A percentile compares a stretch with the other conserved stretches of the same genome.
Evolutionary conservation across 2,113 vertebrate species (phyloP).

Genomic region (Electrona antarctica): DNA sequence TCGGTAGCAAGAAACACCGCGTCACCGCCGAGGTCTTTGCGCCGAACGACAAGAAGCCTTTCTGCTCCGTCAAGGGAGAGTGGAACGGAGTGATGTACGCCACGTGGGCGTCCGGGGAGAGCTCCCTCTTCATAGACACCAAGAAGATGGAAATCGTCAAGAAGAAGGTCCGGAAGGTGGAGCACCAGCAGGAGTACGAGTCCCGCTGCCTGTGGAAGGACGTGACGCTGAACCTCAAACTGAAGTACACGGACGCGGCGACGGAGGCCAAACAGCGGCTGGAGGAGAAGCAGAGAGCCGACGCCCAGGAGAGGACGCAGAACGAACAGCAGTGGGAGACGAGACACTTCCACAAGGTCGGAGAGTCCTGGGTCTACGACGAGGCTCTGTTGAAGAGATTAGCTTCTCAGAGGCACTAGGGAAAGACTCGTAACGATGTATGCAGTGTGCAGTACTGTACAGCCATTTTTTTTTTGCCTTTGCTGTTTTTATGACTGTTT

Average conservation of each 20-base stretch:
- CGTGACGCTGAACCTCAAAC: conserved; percentile 94
- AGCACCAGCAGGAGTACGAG: conserved; percentile 95
- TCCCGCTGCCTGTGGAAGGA: conserved; percentile 96
- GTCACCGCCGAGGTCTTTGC: conserved; percentile 95
- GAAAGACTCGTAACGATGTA: not conserved
- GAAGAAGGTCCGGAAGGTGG: conserved; percentile 96
- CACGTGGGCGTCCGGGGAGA: conserved; percentile 93
- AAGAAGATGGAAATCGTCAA: conserved; percentile 94
- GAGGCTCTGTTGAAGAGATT: conserved; percentile 94
- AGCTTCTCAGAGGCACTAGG: conserved; percentile 85
- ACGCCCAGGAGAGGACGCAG: conserved; percentile 95
- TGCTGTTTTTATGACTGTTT: no score
- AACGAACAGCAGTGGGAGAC: conserved; percentile 95
- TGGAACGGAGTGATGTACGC: conserved; percentile 98
- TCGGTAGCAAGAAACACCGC: conserved; percentile 98
- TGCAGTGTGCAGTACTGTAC: no score
- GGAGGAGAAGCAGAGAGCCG: conserved; percentile 95
- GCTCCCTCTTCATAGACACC: conserved; percentile 94
- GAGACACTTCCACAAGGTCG: conserved; percentile 96
- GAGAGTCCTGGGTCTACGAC: conserved; percentile 98
- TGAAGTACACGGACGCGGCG: conserved; percentile 93
- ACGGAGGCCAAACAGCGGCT: conserved; percentile 95
- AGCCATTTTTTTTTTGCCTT: no score
- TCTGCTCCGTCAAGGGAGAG: conserved; percentile 95
- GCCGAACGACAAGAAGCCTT: conserved; percentile 97